Evolutionary conservation across 2,797 vertebrate genomes (phyloP), one percentile per base, ranked within the genome.

Genomic region (Emys orbicularis): DNA sequence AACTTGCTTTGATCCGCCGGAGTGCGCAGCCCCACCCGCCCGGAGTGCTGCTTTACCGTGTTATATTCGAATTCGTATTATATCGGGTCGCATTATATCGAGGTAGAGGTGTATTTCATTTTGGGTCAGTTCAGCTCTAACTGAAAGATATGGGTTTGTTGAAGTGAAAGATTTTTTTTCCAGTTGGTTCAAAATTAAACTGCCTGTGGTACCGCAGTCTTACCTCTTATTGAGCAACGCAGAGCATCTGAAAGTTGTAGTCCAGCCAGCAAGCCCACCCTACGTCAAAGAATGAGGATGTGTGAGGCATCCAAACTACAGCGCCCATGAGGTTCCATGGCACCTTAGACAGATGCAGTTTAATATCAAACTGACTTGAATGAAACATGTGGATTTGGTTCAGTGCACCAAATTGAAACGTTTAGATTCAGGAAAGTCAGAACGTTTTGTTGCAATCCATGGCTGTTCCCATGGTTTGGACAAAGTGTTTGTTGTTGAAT

Each of bases 361-460:
- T 93, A 95, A 49, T 93, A 57, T 88, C 81, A 92, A 49, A 79
- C 72, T 86, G 31, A 82, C 93, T 94, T 94, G 83, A 91, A 72
- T 41, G n/a, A 72, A 72, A 72, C 1, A 44, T 44, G 7, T n/a
- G 61, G 61, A 16, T 65, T 65, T 65, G 61, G 61, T 65, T n/a
- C 61, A 18, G 34, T 18, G 34, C 34, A n/a, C 8, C 61, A n/a
- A 65, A 91, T 82, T 52, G 65, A 93, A 94, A 56, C 1, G 3
- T 91, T 88, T 93, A 72, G 6, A 9, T 81, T 57, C 91, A 41
- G 79, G 56, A 59, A 86, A 12, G 83, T 16, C 11, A 77, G 31
- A 90, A 82, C 3, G 15, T 93, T 95, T 93, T 52, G 74, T 65
- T n/a, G 15, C 16, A 65, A 10, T 19, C 61, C 61, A n/a, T 18